Percentiles rank a stretch among this genome's conserved stretches.
Evolutionary conservation across 1,140 invertebrate species (phyloP).

Genomic region (Cydia fagiglandana): DNA sequence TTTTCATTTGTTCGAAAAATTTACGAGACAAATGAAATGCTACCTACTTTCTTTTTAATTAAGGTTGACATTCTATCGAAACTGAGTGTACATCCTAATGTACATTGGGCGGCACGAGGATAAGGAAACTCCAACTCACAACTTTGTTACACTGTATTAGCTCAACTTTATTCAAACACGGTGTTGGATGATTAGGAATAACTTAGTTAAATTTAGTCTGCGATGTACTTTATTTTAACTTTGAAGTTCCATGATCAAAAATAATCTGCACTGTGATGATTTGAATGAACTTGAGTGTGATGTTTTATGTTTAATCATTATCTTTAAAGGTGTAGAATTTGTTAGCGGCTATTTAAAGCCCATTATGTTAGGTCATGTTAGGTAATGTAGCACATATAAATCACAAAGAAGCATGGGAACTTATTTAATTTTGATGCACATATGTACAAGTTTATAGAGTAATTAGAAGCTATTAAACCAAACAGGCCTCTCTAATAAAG

Average conservation of each 20-base stretch:
- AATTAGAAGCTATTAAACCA: background rate
- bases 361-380: too few relatives aligned
- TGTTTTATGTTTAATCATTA: background rate
- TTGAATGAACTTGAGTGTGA: background rate
- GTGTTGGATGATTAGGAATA: background rate
- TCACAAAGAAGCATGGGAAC: background rate
- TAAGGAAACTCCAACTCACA: background rate
- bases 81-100: too few relatives aligned
- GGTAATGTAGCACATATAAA: background rate
- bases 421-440: background rate
- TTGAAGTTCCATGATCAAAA: background rate
- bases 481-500: slow-evolving; percentile 19
- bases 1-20: too few relatives aligned
- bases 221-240: background rate
- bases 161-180: slow-evolving; percentile 8
- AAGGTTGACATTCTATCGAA: too few relatives aligned
- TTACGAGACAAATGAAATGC: too few relatives aligned
- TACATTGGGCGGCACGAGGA: too few relatives aligned
- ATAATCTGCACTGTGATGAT: background rate
- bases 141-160: background rate
- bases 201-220: background rate
- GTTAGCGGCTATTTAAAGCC: too few relatives aligned
- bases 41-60: too few relatives aligned
- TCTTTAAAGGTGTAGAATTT: background rate
- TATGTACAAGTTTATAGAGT: background rate